These are phyloP conservation scores for Leptobrachium leishanense DNA, from an alignment of 2,113 vertebrate genomes.

Conservation along the genomic window DNA sequence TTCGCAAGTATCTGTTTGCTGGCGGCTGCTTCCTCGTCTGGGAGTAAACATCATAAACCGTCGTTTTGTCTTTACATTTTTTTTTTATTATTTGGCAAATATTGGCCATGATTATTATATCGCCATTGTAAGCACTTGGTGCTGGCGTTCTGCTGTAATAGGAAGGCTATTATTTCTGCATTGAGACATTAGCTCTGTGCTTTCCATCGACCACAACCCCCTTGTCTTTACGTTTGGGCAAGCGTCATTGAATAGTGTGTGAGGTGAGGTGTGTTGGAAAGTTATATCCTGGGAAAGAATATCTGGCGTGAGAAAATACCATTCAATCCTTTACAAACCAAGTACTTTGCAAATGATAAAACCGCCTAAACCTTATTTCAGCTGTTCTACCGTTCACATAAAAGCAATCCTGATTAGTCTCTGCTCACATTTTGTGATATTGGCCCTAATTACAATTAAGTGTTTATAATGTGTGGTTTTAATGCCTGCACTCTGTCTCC, in stretches of 20 bases:
- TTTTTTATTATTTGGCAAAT: conserved; percentile 26
- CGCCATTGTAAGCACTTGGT: conserved; percentile 5
- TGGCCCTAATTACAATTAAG: no score
- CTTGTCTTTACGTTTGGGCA: background rate
- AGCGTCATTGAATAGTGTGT: background rate
- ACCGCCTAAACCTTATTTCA: no score
- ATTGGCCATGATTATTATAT: conserved; percentile 32
- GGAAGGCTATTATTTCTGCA: conserved; percentile 8
- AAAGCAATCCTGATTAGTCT: no score
- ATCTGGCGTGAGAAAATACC: no score
- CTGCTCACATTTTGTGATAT: no score
- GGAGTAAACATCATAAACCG: conserved; percentile 31
- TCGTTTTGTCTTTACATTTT: conserved; percentile 1
- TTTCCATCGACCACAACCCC: background rate
- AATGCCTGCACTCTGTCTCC: no score
- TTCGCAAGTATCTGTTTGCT: conserved; percentile 16
- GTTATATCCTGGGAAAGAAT: no score
- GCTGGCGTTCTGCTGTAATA: background rate
- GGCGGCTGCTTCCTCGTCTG: conserved; percentile 24
- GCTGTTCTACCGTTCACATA: no score
- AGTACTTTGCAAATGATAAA: no score
- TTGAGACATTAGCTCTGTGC: background rate
- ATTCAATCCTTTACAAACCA: no score
- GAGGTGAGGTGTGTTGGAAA: background rate
- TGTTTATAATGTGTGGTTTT: no score